A percentile compares a stretch with the other conserved stretches of the same genome.
phyloP scores from a whole-genome alignment of 2,888 invertebrate genomes.

The Kuschelorhynchus macadamiae region DNA sequence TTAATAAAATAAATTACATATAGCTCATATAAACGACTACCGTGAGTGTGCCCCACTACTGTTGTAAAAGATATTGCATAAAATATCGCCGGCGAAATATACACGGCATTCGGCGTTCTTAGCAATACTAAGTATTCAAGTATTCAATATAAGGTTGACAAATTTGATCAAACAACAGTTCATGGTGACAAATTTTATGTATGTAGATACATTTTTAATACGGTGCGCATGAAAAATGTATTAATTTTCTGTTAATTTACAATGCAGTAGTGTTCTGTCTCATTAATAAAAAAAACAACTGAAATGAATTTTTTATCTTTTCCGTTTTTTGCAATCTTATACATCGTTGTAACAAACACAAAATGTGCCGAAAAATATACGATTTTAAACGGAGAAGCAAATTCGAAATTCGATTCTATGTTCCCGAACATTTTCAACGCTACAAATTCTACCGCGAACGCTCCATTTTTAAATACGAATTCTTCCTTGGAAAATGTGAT shows the following conservation, averaged over 20 bases:
- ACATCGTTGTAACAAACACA: constrained; percentile 55
- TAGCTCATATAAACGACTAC: too few species aligned
- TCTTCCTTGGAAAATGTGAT: constrained; percentile 15
- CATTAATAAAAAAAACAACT: not conserved
- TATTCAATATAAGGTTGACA: not conserved
- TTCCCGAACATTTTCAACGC: constrained; percentile 41
- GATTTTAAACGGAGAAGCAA: constrained; percentile 37
- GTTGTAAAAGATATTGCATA: not conserved
- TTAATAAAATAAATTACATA: not conserved
- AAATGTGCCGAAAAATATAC: constrained; percentile 54
- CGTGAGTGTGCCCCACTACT: not conserved
- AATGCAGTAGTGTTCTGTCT: too few species aligned
- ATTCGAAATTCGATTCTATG: constrained; percentile 30
- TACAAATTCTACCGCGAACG: constrained; percentile 32
- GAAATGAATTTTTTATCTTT: constrained; percentile 49
- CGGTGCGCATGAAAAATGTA: not conserved
- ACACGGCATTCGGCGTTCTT: not conserved
- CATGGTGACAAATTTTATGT: too few species aligned
- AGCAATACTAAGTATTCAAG: not conserved
- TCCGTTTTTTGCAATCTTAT: constrained; percentile 53
- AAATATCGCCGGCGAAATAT: not conserved
- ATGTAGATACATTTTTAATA: too few species aligned
- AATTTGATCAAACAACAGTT: not conserved
- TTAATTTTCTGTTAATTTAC: not conserved
- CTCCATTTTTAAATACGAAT: constrained; percentile 9